These are phyloP conservation scores for Etia nguti DNA, from an alignment of 2,113 vertebrate genomes.

Conservation along the genomic window DNA sequence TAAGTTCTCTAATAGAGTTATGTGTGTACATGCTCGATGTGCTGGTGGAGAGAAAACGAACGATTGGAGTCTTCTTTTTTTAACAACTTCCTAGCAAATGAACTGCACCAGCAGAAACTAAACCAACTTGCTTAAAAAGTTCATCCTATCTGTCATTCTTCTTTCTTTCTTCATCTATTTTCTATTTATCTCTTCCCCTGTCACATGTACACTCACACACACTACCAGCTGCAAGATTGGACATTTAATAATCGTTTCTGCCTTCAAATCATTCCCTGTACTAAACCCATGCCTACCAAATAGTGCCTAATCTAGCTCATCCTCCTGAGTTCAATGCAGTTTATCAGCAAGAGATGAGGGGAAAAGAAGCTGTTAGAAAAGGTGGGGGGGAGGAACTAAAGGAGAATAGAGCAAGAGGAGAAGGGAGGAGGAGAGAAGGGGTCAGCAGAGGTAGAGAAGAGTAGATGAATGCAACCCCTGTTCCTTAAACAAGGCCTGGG, in stretches of 20 bases:
- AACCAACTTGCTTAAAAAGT: conserved; percentile 6
- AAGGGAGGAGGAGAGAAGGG: conserved; percentile 29
- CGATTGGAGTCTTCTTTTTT: background rate
- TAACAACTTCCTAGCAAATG: conserved; percentile 55
- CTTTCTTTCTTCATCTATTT: background rate
- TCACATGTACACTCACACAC: background rate
- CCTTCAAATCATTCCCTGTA: background rate
- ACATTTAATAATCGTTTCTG: background rate
- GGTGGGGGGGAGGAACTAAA: background rate
- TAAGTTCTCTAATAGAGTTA: conserved; percentile 20
- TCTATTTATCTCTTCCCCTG: background rate
- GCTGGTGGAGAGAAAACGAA: background rate
- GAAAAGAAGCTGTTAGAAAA: background rate
- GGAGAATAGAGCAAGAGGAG: conserved; percentile 25
- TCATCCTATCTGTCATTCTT: background rate
- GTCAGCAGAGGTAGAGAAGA: conserved; percentile 56
- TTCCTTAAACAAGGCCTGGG: conserved; percentile 60
- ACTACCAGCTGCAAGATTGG: background rate
- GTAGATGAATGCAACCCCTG: conserved; percentile 69
- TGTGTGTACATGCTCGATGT: conserved; percentile 23
- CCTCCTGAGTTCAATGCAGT: conserved; percentile 11
- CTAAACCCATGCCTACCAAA: background rate
- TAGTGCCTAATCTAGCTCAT: background rate
- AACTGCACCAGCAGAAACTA: conserved; percentile 16
- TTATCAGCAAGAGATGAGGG: conserved; percentile 18